These are phyloP conservation scores for Columba livia DNA, from an alignment of 2,113 vertebrate genomes.

Conservation along the genomic window DNA sequence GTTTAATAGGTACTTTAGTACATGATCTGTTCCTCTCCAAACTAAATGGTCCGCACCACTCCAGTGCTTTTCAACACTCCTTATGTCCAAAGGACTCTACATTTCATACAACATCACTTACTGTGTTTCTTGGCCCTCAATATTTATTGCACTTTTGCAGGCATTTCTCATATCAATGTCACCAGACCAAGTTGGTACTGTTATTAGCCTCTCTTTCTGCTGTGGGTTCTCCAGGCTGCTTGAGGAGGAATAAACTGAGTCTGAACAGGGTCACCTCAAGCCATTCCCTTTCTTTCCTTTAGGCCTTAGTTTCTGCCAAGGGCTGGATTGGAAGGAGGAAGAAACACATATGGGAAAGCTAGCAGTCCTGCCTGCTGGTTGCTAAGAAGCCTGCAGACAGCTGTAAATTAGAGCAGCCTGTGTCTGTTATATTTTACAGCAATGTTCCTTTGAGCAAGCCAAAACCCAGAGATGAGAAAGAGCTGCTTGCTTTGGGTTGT, in stretches of 20 bases:
- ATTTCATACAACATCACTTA: not conserved
- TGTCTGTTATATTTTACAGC: not conserved
- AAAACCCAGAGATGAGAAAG: not conserved
- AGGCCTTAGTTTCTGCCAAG: constrained; percentile 9
- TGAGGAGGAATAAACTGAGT: not conserved
- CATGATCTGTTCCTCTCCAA: not conserved
- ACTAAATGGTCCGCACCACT: not conserved
- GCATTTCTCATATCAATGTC: not conserved
- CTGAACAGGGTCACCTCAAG: not conserved
- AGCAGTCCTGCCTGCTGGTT: not conserved
- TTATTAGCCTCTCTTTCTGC: not conserved
- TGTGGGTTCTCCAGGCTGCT: not conserved
- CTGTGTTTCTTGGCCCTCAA: not conserved
- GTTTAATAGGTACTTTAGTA: not conserved
- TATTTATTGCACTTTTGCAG: not conserved
- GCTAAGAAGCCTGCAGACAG: constrained; percentile 5
- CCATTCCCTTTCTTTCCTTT: not conserved
- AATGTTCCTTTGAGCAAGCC: not conserved
- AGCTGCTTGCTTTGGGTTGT: not conserved
- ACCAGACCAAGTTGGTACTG: not conserved
- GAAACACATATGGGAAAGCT: constrained; percentile 13
- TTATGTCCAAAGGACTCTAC: not conserved
- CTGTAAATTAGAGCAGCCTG: constrained; percentile 23
- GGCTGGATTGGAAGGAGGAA: not conserved
- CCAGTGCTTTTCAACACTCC: not conserved